Evolutionary conservation across 2,797 vertebrate species (phyloP), one percentile per base, ranked within the genome.

Genomic region (Pyrocephalus nanus): DNA sequence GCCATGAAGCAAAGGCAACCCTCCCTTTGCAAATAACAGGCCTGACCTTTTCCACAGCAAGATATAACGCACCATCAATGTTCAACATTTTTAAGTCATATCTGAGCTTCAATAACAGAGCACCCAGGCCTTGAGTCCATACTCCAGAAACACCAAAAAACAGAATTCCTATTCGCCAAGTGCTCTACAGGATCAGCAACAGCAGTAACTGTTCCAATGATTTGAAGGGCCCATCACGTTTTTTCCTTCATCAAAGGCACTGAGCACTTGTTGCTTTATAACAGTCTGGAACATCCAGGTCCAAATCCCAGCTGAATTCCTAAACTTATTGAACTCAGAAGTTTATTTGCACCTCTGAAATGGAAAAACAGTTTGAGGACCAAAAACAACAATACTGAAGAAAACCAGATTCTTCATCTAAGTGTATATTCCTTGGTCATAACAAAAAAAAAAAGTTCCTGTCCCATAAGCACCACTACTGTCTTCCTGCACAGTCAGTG

Each of bases 11-110:
- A 91, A 91, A 88, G 76, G 40, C 65, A 94, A 66, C 57, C 15
- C 17, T 86, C 58, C 54, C 80, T 70, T 66, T 62, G 47, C 81
- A 93, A 86, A 90, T 93, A 95, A 86, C 62, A 86, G 70, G 36
- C 8, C 36, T 90, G 95, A 95, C 86, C 84, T 93, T 94, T 95
- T 95, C 88, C 76, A 81, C 54, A 73, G 82, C 40, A 50, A 95
- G 86, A 92, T 77, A 81, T 42, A 92, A 94, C 29, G 21, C 27
- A 84, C 73, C 87, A 53, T 62, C 89, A 90, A 42, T 6, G 32
- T 85, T 83, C 89, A 94, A 40, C 36, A 81, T 70, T 89, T 86
- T 91, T 75, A 95, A 96, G 42, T 66, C 79, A 69, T 78, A 87
- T 90, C 78, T 92, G 62, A 86, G 26, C 50, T 92, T 80, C 17